A percentile compares a stretch with the other conserved stretches of the same genome.
These are phyloP conservation scores for Drymodes brunneopygia DNA, from an alignment of 2,113 vertebrate species.

Conservation along the genomic window DNA sequence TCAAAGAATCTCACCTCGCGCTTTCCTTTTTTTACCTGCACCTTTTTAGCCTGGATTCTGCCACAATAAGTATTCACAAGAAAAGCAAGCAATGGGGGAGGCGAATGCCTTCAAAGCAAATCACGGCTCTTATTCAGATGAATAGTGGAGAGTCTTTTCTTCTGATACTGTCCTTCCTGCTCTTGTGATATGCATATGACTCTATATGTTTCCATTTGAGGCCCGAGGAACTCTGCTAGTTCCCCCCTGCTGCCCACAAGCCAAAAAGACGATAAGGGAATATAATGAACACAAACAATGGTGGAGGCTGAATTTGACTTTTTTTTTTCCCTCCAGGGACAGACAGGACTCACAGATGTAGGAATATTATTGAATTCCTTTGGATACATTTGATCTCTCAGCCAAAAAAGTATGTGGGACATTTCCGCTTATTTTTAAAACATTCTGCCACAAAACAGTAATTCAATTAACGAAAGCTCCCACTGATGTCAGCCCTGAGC, in stretches of 20 bases:
- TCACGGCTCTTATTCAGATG: background rate
- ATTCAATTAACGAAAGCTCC: conserved; percentile 59
- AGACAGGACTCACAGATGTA: conserved; percentile 65
- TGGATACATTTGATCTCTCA: conserved; percentile 63
- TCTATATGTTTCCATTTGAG: conserved; percentile 49
- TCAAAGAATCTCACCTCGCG: background rate
- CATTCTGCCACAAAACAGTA: conserved; percentile 65
- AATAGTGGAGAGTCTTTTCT: conserved; percentile 30
- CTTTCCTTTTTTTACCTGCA: conserved; percentile 7
- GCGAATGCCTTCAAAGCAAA: conserved; percentile 35
- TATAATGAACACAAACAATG: conserved; percentile 58
- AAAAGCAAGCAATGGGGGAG: conserved; percentile 24
- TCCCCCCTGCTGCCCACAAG: conserved; percentile 22
- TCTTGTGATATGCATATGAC: conserved; percentile 42
- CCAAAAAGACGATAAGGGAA: conserved; percentile 43
- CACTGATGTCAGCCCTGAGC: conserved; percentile 56
- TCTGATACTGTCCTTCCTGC: conserved; percentile 28
- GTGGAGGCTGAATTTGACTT: conserved; percentile 38
- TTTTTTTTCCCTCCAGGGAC: conserved; percentile 31
- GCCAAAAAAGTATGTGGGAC: conserved; percentile 62
- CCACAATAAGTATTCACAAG: background rate
- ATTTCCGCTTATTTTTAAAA: conserved; percentile 67
- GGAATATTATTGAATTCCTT: conserved; percentile 69
- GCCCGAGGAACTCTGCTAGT: conserved; percentile 13
- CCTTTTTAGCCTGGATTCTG: conserved; percentile 41